These are phyloP conservation scores for Cheilosia urbana DNA, from an alignment of 2,888 invertebrate genomes.

Conservation along the genomic window DNA sequence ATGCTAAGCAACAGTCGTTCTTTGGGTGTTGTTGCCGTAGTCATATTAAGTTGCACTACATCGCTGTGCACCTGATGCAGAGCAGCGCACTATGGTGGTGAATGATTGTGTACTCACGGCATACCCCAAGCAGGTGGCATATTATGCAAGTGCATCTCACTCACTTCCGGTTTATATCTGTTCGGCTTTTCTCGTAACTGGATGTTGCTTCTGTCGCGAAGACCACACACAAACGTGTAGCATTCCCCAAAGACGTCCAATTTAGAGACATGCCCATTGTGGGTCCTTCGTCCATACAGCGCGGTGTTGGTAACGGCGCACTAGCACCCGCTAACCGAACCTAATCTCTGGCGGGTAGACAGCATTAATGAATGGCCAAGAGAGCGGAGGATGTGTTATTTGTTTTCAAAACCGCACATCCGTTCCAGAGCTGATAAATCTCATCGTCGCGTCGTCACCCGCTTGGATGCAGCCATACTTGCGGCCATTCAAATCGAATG, in stretches of 20 bases:
- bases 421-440: conserved; percentile 73
- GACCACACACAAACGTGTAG: conserved; percentile 58
- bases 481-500: conserved; percentile 71
- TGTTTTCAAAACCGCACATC: conserved; percentile 73
- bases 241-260: conserved; percentile 50
- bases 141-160: conserved; percentile 3
- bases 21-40: conserved; percentile 46
- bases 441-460: conserved; percentile 54
- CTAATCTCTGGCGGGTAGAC: conserved; percentile 59
- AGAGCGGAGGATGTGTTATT: conserved; percentile 70
- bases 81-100: not conserved
- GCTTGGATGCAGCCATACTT: conserved; percentile 59
- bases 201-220: conserved; percentile 43
- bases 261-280: conserved; percentile 46
- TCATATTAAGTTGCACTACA: conserved; percentile 65
- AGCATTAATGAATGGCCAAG: conserved; percentile 72
- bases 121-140: conserved; percentile 17
- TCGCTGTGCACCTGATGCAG: conserved; percentile 17
- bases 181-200: conserved; percentile 39
- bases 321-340: conserved; percentile 31
- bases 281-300: conserved; percentile 39
- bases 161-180: conserved; percentile 20
- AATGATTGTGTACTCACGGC: conserved; percentile 1
- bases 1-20: conserved; percentile 66
- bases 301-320: conserved; percentile 4